Percentiles rank a stretch among this genome's conserved stretches.
Evolutionary conservation across 2,797 vertebrate species (phyloP).

Genomic region (Onychomys arenicola): DNA sequence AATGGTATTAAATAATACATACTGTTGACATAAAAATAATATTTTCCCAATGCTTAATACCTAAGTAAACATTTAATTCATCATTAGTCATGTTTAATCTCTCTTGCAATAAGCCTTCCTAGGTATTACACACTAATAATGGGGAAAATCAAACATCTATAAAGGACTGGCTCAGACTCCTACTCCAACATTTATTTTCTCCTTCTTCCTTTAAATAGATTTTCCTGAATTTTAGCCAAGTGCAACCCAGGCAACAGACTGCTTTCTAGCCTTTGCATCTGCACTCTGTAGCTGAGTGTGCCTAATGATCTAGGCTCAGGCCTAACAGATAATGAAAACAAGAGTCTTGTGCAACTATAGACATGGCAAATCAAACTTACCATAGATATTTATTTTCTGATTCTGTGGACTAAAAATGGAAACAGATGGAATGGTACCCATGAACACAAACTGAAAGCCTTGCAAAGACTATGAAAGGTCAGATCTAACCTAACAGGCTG

Average conservation of each 20-base stretch:
- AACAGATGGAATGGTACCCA: not conserved
- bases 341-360: not conserved
- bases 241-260: not conserved
- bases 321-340: not conserved
- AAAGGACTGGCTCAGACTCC: not conserved
- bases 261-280: not conserved
- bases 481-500: not conserved
- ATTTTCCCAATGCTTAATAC: slow-evolving; percentile 17
- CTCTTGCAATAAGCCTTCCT: not conserved
- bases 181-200: not conserved
- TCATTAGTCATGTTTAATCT: not conserved
- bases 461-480: not conserved
- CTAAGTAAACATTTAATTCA: slow-evolving; percentile 36
- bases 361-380: not conserved
- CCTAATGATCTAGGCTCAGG: not conserved
- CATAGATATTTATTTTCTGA: not conserved
- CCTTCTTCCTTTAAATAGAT: not conserved
- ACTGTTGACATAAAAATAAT: not conserved
- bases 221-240: not conserved
- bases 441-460: not conserved
- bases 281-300: not conserved
- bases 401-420: not conserved
- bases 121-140: not conserved
- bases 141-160: not conserved
- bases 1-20: not conserved